A percentile compares a stretch with the other conserved stretches of the same genome.
Conservation (phyloP, 1,140 invertebrate species). For the Aphaenogaster floridana region DNA sequence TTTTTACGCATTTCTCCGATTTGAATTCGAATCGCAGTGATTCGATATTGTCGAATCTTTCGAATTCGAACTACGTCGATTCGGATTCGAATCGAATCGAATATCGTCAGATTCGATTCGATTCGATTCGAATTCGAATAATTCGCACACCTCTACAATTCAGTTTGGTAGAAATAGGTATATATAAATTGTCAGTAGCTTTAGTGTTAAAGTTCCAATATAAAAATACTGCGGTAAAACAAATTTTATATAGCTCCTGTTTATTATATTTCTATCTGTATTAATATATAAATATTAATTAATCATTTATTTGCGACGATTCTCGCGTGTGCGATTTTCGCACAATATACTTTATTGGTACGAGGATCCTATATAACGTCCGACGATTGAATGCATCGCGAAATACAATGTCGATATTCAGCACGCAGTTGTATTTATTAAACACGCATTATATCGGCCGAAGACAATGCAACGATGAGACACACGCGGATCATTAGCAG, state of each 20-base stretch:
- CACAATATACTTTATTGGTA: background rate
- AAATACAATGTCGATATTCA: conserved; percentile 14
- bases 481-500: conserved; percentile 34
- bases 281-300: conserved; percentile 9
- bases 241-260: background rate
- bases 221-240: background rate
- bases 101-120: no score
- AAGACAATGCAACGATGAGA: conserved; percentile 38
- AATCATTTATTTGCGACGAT: background rate
- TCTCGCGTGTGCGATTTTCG: background rate
- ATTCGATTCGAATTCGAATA: no score
- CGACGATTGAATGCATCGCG: background rate
- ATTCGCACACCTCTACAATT: no score
- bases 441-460: conserved; percentile 20
- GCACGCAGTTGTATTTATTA: background rate
- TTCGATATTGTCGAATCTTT: no score
- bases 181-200: no score
- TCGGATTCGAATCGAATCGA: no score
- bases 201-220: background rate
- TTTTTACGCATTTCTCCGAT: no score
- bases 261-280: background rate
- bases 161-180: no score
- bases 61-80: no score
- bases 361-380: no score
- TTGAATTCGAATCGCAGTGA: no score